A percentile compares a stretch with the other conserved stretches of the same genome.
Evolutionary conservation across 2,797 vertebrate genomes (phyloP).

Genomic region (Semotilus atromaculatus): DNA sequence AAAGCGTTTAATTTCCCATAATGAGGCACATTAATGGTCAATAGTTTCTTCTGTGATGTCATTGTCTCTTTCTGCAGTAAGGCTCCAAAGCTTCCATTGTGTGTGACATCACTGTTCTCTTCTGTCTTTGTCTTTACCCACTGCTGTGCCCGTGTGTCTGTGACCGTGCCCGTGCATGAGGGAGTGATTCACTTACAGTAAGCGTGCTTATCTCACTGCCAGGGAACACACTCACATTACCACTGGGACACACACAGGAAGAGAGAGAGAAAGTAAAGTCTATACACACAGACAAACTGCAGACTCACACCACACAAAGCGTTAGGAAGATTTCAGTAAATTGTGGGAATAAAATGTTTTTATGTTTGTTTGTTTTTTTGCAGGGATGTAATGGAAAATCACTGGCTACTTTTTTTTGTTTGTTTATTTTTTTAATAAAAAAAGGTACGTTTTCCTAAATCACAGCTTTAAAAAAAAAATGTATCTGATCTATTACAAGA

Average conservation of each 20-base stretch:
- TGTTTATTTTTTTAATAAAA: background rate
- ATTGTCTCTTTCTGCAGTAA: slow-evolving; percentile 9
- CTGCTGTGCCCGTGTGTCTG: slow-evolving; percentile 14
- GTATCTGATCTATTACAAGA: slow-evolving; percentile 16
- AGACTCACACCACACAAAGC: slow-evolving; percentile 21
- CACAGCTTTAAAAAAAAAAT: too few species aligned
- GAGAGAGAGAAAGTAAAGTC: slow-evolving; percentile 27
- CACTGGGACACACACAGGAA: slow-evolving; percentile 58
- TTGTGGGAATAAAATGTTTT: background rate
- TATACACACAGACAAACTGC: slow-evolving; percentile 53
- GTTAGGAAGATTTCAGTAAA: slow-evolving; percentile 5
- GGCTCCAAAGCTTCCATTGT: slow-evolving; percentile 19
- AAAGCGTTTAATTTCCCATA: background rate
- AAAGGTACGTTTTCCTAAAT: background rate
- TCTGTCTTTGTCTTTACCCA: slow-evolving; percentile 28
- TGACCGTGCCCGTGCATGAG: slow-evolving; percentile 4
- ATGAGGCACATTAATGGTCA: background rate
- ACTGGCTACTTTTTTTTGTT: background rate
- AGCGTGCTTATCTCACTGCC: slow-evolving; percentile 70
- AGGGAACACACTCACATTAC: slow-evolving; percentile 61
- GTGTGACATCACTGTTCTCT: slow-evolving; percentile 36
- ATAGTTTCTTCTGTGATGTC: slow-evolving; percentile 32
- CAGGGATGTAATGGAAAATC: background rate
- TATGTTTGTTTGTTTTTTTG: background rate
- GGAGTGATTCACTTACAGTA: slow-evolving; percentile 68